Evolutionary conservation across 2,113 vertebrate genomes (phyloP).

Genomic region (Bufo gargarizans): DNA sequence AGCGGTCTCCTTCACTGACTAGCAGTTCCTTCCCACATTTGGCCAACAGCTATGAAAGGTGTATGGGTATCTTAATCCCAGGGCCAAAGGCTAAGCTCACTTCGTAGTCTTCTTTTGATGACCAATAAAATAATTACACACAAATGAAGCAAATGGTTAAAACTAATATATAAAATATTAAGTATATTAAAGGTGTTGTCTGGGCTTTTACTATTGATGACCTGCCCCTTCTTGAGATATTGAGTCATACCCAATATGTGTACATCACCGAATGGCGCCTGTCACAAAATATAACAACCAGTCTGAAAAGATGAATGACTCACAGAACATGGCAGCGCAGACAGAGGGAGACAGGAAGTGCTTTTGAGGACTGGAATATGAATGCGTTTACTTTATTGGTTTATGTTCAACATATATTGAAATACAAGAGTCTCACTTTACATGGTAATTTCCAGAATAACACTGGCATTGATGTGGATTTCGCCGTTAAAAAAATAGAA

Average conservation of each 20-base stretch:
- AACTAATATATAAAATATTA: too few species aligned
- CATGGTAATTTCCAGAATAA: conserved; percentile 27
- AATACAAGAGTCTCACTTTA: background rate
- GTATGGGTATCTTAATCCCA: too few species aligned
- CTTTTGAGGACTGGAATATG: background rate
- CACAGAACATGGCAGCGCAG: background rate
- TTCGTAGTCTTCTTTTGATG: too few species aligned
- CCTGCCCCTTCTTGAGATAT: background rate
- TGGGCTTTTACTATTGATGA: background rate
- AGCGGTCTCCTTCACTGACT: too few species aligned
- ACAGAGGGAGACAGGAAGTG: conserved; percentile 11
- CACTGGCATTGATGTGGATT: conserved; percentile 5
- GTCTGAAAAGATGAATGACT: background rate
- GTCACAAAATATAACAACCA: background rate
- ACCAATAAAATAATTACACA: too few species aligned
- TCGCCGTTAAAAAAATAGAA: conserved; percentile 7
- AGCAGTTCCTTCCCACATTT: too few species aligned
- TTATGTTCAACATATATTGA: background rate
- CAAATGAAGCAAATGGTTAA: too few species aligned
- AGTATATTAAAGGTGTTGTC: too few species aligned
- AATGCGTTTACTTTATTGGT: conserved; percentile 1
- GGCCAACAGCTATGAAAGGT: too few species aligned
- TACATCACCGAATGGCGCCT: background rate
- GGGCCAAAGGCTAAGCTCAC: too few species aligned
- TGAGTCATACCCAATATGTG: background rate